Evolutionary conservation across 2,113 vertebrate genomes (phyloP).

Genomic region (Sialia sialis): DNA sequence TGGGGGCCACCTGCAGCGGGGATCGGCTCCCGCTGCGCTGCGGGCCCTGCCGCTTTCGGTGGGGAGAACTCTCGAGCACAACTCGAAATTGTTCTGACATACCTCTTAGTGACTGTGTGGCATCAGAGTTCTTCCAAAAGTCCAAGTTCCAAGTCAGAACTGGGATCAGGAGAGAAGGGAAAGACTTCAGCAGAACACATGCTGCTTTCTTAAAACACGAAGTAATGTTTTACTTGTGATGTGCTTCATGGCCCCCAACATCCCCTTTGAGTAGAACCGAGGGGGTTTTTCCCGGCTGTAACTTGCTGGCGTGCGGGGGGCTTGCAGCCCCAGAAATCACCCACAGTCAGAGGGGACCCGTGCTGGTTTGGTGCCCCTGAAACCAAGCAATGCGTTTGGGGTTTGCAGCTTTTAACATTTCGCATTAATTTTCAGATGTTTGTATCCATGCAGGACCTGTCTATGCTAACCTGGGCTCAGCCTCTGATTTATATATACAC

Average conservation of each 20-base stretch:
- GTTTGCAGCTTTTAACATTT: background rate
- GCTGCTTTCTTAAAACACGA: background rate
- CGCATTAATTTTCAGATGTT: background rate
- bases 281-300: accelerated
- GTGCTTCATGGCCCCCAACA: accelerated
- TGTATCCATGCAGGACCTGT: accelerated
- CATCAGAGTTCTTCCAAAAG: background rate
- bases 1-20: accelerated
- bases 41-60: too few species aligned
- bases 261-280: accelerated
- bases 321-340: background rate
- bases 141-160: background rate
- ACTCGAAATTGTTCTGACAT: accelerated
- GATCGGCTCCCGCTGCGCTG: background rate
- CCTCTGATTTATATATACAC: background rate
- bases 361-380: accelerated
- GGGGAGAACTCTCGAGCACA: accelerated
- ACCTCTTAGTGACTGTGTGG: accelerated
- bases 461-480: background rate
- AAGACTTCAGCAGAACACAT: background rate
- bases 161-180: background rate
- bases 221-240: background rate
- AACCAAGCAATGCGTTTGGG: background rate
- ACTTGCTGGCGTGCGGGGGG: accelerated
- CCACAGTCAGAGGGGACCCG: accelerated